Percentiles rank a stretch among this genome's conserved stretches.
Conservation (phyloP, 2,113 vertebrate species). For the Antigone vipio region DNA sequence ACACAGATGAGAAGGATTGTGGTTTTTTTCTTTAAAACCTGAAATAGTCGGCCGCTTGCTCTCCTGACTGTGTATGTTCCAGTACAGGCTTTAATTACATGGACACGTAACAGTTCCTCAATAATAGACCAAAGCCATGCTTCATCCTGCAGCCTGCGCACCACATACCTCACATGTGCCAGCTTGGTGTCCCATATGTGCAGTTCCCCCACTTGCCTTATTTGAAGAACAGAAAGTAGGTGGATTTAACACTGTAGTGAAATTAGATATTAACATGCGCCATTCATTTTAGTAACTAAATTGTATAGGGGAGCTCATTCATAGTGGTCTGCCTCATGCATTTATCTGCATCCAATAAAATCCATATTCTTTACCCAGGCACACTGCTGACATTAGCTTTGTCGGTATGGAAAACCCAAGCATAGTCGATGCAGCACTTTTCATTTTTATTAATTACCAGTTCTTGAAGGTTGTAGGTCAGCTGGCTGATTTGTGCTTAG, state of each 20-base stretch:
- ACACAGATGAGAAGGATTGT: not conserved
- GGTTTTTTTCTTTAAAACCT: not conserved
- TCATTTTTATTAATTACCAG: not conserved
- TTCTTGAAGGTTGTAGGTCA: not conserved
- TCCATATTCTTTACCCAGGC: not conserved
- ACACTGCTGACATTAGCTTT: not conserved
- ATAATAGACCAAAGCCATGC: not conserved
- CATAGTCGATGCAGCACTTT: not conserved
- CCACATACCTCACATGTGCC: not conserved
- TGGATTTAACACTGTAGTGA: constrained; percentile 15
- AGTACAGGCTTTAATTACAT: not conserved
- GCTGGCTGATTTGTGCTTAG: not conserved
- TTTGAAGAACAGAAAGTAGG: constrained; percentile 18
- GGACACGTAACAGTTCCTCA: not conserved
- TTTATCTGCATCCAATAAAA: not conserved
- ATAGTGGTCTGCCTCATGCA: not conserved
- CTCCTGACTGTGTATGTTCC: not conserved
- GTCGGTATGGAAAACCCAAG: not conserved
- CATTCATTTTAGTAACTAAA: not conserved
- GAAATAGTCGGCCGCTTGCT: not conserved
- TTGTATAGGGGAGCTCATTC: not conserved
- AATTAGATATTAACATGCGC: not conserved
- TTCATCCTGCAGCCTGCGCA: not conserved
- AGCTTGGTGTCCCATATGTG: not conserved
- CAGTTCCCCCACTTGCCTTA: not conserved